Conservation (phyloP, 2,113 vertebrate genomes). For the Chrysochloris asiatica region DNA sequence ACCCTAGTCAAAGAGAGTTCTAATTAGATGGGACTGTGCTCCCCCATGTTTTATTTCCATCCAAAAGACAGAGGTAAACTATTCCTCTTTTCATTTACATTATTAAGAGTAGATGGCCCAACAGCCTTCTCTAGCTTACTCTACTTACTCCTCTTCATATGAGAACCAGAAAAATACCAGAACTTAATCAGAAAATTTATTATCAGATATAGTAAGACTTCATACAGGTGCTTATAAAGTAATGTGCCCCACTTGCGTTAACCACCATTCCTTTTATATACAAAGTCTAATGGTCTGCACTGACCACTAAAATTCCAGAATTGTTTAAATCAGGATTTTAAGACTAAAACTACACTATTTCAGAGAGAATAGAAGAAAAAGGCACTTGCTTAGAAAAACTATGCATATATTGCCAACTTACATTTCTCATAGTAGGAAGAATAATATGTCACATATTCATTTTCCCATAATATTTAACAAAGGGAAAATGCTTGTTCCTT, state of each 20-base stretch:
- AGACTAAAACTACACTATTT: constrained; percentile 42
- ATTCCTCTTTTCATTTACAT: not conserved
- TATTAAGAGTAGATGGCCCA: constrained; percentile 6
- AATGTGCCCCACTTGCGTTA: not conserved
- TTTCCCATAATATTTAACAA: constrained; percentile 52
- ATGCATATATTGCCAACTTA: constrained; percentile 58
- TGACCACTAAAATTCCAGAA: not conserved
- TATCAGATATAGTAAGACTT: not conserved
- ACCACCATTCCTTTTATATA: not conserved
- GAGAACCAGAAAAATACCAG: not conserved
- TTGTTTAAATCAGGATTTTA: not conserved
- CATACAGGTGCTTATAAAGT: not conserved
- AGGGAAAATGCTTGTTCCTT: constrained; percentile 41
- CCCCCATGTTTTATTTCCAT: constrained; percentile 24
- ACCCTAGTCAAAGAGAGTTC: not conserved
- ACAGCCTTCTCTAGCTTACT: not conserved
- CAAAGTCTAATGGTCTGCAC: not conserved
- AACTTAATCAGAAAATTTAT: not conserved
- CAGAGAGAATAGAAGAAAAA: constrained; percentile 30
- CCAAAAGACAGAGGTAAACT: constrained; percentile 28
- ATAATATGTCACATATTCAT: constrained; percentile 43
- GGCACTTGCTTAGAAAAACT: constrained; percentile 53
- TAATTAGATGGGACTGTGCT: not conserved
- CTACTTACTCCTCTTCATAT: not conserved
- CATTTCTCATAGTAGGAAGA: constrained; percentile 54